These are phyloP conservation scores for Philhelius pedissequus DNA, from an alignment of 2,888 invertebrate genomes.

Conservation along the genomic window DNA sequence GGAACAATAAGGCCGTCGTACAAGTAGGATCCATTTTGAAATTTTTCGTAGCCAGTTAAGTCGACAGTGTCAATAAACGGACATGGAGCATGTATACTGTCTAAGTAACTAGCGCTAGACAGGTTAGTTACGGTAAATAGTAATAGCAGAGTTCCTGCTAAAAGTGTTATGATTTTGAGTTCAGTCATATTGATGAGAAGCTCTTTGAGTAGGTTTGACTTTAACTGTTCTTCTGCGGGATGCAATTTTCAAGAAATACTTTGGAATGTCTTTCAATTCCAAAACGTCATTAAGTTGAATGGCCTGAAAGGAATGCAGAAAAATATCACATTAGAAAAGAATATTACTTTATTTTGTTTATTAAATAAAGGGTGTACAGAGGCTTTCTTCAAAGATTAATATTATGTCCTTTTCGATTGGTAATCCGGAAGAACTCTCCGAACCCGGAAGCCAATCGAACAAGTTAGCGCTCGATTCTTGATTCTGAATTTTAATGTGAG, in stretches of 20 bases:
- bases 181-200: neutral
- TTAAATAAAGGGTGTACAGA: neutral
- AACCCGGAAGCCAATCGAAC: no score
- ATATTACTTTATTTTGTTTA: neutral
- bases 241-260: neutral
- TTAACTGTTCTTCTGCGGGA: neutral
- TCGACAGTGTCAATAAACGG: conserved; percentile 76
- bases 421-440: no score
- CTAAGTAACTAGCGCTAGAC: neutral
- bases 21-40: conserved; percentile 74
- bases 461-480: no score
- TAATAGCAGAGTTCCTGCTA: conserved; percentile 2
- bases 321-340: neutral
- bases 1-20: conserved; percentile 75
- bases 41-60: conserved; percentile 72
- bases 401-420: no score
- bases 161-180: neutral
- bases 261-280: neutral
- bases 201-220: neutral
- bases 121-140: neutral
- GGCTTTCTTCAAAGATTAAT: no score
- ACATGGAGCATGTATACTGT: conserved; percentile 71
- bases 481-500: no score
- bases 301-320: neutral
- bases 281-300: neutral